Evolutionary conservation across 2,113 vertebrate species (phyloP).

Genomic region (Sylvilagus bachmani): DNA sequence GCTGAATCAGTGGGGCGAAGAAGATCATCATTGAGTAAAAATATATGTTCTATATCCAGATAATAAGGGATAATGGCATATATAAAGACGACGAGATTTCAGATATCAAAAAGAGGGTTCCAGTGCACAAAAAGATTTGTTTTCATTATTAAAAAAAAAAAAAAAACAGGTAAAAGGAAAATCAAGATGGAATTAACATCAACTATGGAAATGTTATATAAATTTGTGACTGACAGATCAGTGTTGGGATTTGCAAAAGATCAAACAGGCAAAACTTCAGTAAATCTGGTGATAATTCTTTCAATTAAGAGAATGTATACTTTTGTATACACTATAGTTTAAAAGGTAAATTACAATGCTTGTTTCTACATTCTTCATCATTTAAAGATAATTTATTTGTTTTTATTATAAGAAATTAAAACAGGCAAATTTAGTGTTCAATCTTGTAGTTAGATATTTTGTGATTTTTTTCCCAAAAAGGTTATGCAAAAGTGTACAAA

Average conservation of each 20-base stretch:
- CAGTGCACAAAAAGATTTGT: background rate
- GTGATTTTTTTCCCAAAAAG: background rate
- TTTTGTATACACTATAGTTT: background rate
- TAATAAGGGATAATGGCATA: background rate
- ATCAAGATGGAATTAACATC: background rate
- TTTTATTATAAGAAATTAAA: background rate
- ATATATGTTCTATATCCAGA: background rate
- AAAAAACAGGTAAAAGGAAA: background rate
- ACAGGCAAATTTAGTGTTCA: background rate
- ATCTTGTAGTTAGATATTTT: background rate
- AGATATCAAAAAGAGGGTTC: background rate
- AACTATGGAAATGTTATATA: background rate
- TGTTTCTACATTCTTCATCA: background rate
- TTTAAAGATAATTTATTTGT: background rate
- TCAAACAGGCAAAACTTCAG: background rate
- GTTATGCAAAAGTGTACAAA: background rate
- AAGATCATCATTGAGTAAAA: background rate
- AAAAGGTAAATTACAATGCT: background rate
- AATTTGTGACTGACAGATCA: background rate
- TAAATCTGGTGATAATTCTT: background rate
- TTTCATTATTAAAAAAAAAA: background rate
- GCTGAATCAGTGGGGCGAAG: background rate
- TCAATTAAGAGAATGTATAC: background rate
- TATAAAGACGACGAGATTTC: background rate
- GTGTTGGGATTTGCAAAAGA: background rate